Evolutionary conservation across 2,113 vertebrate genomes (phyloP).

Genomic region (Archocentrus centrarchus): DNA sequence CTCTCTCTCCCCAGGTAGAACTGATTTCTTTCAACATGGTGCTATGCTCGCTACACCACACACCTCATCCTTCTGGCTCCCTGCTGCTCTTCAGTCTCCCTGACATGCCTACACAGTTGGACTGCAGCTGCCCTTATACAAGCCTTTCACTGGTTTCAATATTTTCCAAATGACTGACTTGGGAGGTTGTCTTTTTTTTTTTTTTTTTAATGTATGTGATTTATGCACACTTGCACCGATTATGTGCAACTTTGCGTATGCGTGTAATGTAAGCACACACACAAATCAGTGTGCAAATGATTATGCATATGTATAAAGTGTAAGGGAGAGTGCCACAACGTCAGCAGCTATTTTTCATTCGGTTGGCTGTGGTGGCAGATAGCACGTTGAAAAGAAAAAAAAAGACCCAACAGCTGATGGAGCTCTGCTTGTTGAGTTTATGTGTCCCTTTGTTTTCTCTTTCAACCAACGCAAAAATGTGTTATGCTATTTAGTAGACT

Average conservation of each 20-base stretch:
- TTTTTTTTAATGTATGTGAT: conserved; percentile 42
- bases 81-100: conserved; percentile 65
- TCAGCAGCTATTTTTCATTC: conserved; percentile 34
- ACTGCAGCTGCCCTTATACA: conserved; percentile 53
- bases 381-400: conserved; percentile 46
- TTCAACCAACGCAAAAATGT: conserved; percentile 55
- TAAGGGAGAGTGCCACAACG: neutral
- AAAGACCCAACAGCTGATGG: conserved; percentile 47
- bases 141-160: conserved; percentile 49
- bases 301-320: conserved; percentile 4
- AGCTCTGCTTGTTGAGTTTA: conserved; percentile 46
- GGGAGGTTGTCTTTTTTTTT: conserved; percentile 22
- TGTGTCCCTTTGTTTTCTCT: conserved; percentile 47
- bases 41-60: conserved; percentile 58
- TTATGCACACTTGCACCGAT: neutral
- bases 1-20: conserved; percentile 57
- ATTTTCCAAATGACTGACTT: conserved; percentile 75
- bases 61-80: conserved; percentile 65
- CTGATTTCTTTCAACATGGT: conserved; percentile 70
- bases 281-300: conserved; percentile 17
- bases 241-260: conserved; percentile 5
- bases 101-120: conserved; percentile 64
- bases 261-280: neutral
- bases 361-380: conserved; percentile 27
- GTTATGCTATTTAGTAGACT: conserved; percentile 53